Evolutionary conservation across 1,140 invertebrate genomes (phyloP).

Genomic region (Zaprionus gabonicus): DNA sequence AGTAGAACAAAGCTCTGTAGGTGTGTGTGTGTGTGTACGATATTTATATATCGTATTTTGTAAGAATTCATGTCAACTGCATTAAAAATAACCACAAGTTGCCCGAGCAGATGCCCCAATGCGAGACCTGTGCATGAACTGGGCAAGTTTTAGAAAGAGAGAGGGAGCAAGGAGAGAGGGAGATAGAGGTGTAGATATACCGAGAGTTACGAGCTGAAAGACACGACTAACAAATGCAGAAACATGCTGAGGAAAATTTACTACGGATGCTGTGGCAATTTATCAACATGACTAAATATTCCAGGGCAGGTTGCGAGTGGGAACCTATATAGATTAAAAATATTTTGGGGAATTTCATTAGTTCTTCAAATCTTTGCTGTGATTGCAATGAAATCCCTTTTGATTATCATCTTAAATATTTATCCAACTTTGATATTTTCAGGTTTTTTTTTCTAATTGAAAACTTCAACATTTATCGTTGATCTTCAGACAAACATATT

Average conservation of each 20-base stretch:
- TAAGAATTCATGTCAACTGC: conserved; percentile 79
- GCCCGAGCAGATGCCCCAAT: background rate
- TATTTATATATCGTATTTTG: conserved; percentile 64
- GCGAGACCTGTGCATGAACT: conserved; percentile 50
- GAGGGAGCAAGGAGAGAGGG: background rate
- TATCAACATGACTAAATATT: conserved; percentile 70
- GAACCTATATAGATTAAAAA: background rate
- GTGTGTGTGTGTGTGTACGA: conserved; percentile 46
- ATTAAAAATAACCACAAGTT: conserved; percentile 75
- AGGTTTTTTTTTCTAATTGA: conserved; percentile 21
- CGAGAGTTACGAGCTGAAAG: conserved; percentile 33
- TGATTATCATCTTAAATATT: background rate
- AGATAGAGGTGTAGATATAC: background rate
- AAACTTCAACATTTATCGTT: conserved; percentile 14
- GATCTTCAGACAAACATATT: conserved; percentile 16
- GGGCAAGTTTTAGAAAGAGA: background rate
- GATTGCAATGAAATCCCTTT: background rate
- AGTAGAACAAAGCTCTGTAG: conserved; percentile 64
- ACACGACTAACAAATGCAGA: conserved; percentile 53
- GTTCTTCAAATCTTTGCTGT: background rate
- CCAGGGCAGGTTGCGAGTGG: background rate
- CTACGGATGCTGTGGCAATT: conserved; percentile 38
- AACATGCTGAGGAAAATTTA: conserved; percentile 23
- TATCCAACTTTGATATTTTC: background rate
- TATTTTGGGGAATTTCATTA: background rate